Evolutionary conservation across 2,113 vertebrate genomes (phyloP).

Genomic region (Condylura cristata): DNA sequence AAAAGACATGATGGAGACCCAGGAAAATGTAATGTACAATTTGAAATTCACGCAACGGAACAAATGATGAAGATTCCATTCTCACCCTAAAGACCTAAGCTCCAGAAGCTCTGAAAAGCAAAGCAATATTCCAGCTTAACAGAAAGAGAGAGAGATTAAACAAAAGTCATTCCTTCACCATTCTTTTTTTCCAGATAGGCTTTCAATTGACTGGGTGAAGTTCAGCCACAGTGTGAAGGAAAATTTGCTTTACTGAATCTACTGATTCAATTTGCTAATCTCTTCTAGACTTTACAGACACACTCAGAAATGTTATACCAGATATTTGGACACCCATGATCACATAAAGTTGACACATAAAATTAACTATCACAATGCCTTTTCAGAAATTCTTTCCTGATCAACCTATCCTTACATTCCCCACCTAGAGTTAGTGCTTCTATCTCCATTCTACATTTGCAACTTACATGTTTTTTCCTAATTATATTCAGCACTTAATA

Average conservation of each 20-base stretch:
- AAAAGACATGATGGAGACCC: too few species aligned
- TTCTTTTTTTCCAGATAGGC: neutral
- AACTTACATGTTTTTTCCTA: neutral
- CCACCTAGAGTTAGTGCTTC: neutral
- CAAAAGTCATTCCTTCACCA: neutral
- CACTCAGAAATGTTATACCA: neutral
- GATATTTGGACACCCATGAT: neutral
- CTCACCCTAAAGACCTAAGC: neutral
- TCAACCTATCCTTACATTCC: neutral
- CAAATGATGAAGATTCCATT: neutral
- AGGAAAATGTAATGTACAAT: too few species aligned
- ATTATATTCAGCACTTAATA: neutral
- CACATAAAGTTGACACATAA: neutral
- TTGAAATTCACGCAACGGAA: neutral
- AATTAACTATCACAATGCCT: neutral
- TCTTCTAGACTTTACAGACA: neutral
- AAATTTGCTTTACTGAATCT: neutral
- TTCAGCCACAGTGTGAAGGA: neutral
- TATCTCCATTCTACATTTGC: neutral
- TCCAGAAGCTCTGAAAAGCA: neutral
- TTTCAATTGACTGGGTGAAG: neutral
- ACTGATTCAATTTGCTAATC: neutral
- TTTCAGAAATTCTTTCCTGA: neutral
- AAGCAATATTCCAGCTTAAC: neutral
- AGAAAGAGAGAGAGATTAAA: neutral